Evolutionary conservation across 2,113 vertebrate species (phyloP).

Genomic region (Hucho hucho): DNA sequence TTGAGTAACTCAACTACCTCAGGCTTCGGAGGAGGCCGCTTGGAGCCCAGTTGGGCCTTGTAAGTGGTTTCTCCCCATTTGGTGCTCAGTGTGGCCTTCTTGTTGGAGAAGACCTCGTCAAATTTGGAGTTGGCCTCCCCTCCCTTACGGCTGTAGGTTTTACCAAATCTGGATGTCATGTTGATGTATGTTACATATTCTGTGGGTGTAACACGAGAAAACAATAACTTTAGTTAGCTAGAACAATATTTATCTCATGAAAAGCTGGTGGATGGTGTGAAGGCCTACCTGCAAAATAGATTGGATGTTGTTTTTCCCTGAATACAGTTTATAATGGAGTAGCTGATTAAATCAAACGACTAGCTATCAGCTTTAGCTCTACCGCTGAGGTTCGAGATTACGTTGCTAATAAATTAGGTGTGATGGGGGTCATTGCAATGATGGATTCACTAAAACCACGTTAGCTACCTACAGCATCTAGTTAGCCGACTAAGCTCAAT

Average conservation of each 20-base stretch:
- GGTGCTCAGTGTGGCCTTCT: slow-evolving; percentile 89
- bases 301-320: too few relatives aligned
- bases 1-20: slow-evolving; percentile 84
- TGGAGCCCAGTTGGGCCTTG: slow-evolving; percentile 93
- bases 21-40: slow-evolving; percentile 83
- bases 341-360: too few relatives aligned
- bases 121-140: slow-evolving; percentile 97
- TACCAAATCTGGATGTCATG: slow-evolving; percentile 99
- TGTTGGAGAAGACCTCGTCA: slow-evolving; percentile 96
- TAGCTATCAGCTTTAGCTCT: too few relatives aligned
- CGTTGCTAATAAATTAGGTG: too few relatives aligned
- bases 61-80: slow-evolving; percentile 99
- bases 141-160: slow-evolving; percentile 98
- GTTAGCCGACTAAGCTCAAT: too few relatives aligned
- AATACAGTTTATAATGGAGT: too few relatives aligned
- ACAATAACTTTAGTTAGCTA: slow-evolving; percentile 74
- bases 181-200: slow-evolving; percentile 94
- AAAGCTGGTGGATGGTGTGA: background rate
- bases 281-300: too few relatives aligned
- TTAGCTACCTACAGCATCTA: too few relatives aligned
- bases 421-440: too few relatives aligned
- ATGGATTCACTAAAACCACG: too few relatives aligned
- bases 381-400: too few relatives aligned
- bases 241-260: slow-evolving; percentile 70
- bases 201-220: slow-evolving; percentile 80